Conservation (phyloP, 2,797 vertebrate species). For the Corythornis leucogaster region DNA sequence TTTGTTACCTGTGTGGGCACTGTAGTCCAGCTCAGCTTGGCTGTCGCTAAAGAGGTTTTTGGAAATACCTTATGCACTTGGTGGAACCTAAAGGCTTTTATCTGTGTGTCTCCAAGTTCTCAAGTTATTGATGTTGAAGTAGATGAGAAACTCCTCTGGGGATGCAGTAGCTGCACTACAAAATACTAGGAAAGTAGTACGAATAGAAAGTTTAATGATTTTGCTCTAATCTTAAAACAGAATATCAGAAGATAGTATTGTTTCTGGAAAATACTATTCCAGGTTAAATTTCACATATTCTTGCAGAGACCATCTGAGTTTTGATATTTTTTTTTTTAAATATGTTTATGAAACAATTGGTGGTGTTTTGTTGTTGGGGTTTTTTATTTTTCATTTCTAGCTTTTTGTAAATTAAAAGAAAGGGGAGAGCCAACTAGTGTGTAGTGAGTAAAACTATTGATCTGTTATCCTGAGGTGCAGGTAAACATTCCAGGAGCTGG, state of each 20-base stretch:
- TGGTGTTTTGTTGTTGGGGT: too few relatives aligned
- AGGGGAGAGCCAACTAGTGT: not conserved
- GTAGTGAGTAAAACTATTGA: not conserved
- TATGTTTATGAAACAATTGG: too few relatives aligned
- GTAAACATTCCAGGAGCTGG: constrained; percentile 17
- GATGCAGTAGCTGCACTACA: not conserved
- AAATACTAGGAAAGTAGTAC: not conserved
- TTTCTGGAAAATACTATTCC: not conserved
- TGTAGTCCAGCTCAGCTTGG: not conserved
- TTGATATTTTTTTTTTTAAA: too few relatives aligned
- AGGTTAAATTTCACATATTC: not conserved
- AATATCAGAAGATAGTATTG: not conserved
- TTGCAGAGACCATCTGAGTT: not conserved
- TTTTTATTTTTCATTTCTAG: too few relatives aligned
- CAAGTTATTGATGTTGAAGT: not conserved
- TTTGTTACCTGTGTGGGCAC: rapidly evolving
- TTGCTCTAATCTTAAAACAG: not conserved
- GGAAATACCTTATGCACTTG: not conserved
- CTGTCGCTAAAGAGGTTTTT: not conserved
- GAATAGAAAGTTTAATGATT: not conserved
- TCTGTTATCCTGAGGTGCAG: not conserved
- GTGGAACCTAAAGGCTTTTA: not conserved
- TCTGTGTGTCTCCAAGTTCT: not conserved
- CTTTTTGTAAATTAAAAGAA: not conserved
- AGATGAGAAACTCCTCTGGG: not conserved